Evolutionary conservation across 1,140 invertebrate species (phyloP).

Genomic region (Lordiphosa collinella): DNA sequence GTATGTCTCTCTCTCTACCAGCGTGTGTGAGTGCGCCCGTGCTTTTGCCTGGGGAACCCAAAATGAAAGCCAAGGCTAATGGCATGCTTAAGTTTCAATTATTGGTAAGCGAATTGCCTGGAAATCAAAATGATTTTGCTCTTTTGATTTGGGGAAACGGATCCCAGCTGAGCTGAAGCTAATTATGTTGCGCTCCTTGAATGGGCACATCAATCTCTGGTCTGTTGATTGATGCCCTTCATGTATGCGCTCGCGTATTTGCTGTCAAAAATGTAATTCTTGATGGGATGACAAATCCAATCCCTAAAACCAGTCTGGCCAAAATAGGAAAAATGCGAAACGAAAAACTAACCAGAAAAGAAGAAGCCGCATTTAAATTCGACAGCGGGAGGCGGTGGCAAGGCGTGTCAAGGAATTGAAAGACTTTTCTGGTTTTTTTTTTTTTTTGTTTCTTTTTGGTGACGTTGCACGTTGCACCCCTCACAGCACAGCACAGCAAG

Average conservation of each 20-base stretch:
- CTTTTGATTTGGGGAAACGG: slow-evolving; percentile 1
- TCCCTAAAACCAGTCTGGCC: slow-evolving; percentile 31
- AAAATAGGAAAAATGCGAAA: slow-evolving; percentile 1
- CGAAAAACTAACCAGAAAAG: slow-evolving; percentile 1
- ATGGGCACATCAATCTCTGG: too few species aligned
- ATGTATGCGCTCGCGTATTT: not conserved
- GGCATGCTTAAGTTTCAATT: slow-evolving; percentile 74
- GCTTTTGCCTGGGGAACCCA: slow-evolving; percentile 39
- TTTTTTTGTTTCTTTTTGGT: slow-evolving; percentile 32
- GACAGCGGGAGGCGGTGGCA: not conserved
- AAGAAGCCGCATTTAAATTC: slow-evolving; percentile 38
- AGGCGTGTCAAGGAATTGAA: slow-evolving; percentile 30
- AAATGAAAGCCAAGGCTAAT: slow-evolving; percentile 60
- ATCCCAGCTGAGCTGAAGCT: slow-evolving; percentile 2
- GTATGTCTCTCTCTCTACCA: slow-evolving; percentile 8
- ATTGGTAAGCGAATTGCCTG: slow-evolving; percentile 63
- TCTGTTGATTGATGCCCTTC: slow-evolving; percentile 30
- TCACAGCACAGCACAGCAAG: not conserved
- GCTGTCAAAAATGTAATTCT: slow-evolving; percentile 21
- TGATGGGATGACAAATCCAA: too few species aligned
- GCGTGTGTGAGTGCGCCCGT: slow-evolving; percentile 30
- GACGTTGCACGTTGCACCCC: slow-evolving; percentile 53
- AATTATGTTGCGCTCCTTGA: not conserved
- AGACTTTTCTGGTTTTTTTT: slow-evolving; percentile 31
- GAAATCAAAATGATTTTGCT: slow-evolving; percentile 42